Evolutionary conservation across 2,113 vertebrate genomes (phyloP).

Genomic region (Cheirogaleus medius): DNA sequence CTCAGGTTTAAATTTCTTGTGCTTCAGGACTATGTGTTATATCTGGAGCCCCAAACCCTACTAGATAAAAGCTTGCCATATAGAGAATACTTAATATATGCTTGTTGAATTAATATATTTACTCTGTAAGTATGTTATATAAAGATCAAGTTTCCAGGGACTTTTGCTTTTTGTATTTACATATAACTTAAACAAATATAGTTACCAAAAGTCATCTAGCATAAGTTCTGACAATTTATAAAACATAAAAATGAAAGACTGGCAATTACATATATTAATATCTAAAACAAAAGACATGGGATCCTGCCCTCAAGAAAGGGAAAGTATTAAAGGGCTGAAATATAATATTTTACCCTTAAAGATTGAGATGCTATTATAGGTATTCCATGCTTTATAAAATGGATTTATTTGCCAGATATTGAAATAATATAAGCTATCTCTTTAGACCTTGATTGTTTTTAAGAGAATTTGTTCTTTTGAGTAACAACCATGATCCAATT

Average conservation of each 20-base stretch:
- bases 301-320: not conserved
- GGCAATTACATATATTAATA: conserved; percentile 7
- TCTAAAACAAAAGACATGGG: not conserved
- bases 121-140: not conserved
- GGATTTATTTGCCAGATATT: not conserved
- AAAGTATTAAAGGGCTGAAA: conserved; percentile 2
- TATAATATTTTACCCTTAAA: not conserved
- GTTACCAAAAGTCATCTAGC: not conserved
- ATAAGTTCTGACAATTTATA: not conserved
- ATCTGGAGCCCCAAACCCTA: not conserved
- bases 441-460: not conserved
- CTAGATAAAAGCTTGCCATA: not conserved
- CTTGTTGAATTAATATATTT: conserved; percentile 14
- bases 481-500: not conserved
- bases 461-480: conserved; percentile 7
- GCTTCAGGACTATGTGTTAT: not conserved
- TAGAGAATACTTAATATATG: not conserved
- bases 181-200: conserved; percentile 30
- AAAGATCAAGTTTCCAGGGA: conserved; percentile 29
- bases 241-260: not conserved
- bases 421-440: not conserved
- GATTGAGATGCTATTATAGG: conserved; percentile 1
- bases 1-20: conserved; percentile 3
- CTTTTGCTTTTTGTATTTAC: conserved; percentile 16
- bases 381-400: not conserved